Percentiles rank a stretch among this genome's conserved stretches.
Evolutionary conservation across 2,888 invertebrate genomes (phyloP).

Genomic region (Drosophila setosimentum): DNA sequence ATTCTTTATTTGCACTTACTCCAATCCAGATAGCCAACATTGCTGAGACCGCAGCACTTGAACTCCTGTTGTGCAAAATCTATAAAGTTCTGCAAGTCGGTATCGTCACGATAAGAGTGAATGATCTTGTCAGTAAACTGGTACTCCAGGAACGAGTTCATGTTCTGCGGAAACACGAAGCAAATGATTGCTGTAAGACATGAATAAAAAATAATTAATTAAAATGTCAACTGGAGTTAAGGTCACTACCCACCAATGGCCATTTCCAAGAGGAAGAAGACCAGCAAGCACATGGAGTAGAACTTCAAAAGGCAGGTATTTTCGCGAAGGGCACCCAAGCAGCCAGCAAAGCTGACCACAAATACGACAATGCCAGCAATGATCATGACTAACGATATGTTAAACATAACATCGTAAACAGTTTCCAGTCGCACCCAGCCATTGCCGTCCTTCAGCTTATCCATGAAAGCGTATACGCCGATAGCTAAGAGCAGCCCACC

Average conservation of each 20-base stretch:
- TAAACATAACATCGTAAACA: conserved; percentile 95
- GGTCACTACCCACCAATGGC: conserved; percentile 86
- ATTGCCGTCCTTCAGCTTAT: conserved; percentile 94
- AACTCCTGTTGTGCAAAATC: conserved; percentile 96
- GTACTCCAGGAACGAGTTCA: conserved; percentile 93
- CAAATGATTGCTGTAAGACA: conserved; percentile 90
- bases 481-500: conserved; percentile 94
- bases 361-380: conserved; percentile 96
- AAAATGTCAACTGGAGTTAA: background rate
- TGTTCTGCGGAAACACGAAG: conserved; percentile 96
- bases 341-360: conserved; percentile 96
- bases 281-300: conserved; percentile 94
- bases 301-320: conserved; percentile 96
- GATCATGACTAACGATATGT: conserved; percentile 96
- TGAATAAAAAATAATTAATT: background rate
- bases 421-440: conserved; percentile 93
- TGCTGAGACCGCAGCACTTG: conserved; percentile 95
- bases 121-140: conserved; percentile 96
- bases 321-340: conserved; percentile 91
- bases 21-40: conserved; percentile 98
- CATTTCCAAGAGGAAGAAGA: conserved; percentile 96
- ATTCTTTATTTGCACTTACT: conserved; percentile 83
- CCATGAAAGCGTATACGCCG: conserved; percentile 95
- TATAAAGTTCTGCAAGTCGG: conserved; percentile 96
- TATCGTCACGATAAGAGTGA: conserved; percentile 96